phyloP scores from a whole-genome alignment of 1,140 invertebrate species.

The Sitobion miscanthi region DNA sequence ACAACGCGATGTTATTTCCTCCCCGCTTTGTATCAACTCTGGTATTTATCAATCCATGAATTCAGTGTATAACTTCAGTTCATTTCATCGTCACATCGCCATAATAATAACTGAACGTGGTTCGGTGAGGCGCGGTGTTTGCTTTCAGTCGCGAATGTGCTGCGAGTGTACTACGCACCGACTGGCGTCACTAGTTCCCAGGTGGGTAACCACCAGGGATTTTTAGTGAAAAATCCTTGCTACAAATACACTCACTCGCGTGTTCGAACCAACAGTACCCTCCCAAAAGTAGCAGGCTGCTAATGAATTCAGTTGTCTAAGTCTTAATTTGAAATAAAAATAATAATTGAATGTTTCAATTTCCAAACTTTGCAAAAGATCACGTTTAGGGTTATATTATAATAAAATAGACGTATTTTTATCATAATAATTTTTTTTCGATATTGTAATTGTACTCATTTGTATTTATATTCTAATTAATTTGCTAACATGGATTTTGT shows the following conservation, averaged over 20 bases:
- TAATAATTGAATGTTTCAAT: not conserved
- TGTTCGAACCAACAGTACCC: no score
- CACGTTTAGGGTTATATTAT: not conserved
- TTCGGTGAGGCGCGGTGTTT: no score
- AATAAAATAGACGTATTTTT: not conserved
- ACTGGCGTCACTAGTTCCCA: no score
- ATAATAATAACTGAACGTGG: not conserved
- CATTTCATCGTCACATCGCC: not conserved
- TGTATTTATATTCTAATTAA: not conserved
- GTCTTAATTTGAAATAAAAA: no score
- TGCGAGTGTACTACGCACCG: no score
- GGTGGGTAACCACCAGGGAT: no score
- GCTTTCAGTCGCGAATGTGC: no score
- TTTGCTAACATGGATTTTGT: not conserved
- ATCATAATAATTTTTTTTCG: not conserved
- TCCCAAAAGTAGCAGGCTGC: no score
- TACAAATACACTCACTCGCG: no score
- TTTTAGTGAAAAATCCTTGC: no score
- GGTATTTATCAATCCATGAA: not conserved
- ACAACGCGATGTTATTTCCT: not conserved
- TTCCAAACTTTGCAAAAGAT: not conserved
- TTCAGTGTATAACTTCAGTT: not conserved
- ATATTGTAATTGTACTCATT: not conserved
- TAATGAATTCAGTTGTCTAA: no score
- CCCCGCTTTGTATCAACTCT: not conserved